Evolutionary conservation across 2,797 vertebrate genomes (phyloP), one percentile per base, ranked within the genome.

Genomic region (Scleropages formosus): DNA sequence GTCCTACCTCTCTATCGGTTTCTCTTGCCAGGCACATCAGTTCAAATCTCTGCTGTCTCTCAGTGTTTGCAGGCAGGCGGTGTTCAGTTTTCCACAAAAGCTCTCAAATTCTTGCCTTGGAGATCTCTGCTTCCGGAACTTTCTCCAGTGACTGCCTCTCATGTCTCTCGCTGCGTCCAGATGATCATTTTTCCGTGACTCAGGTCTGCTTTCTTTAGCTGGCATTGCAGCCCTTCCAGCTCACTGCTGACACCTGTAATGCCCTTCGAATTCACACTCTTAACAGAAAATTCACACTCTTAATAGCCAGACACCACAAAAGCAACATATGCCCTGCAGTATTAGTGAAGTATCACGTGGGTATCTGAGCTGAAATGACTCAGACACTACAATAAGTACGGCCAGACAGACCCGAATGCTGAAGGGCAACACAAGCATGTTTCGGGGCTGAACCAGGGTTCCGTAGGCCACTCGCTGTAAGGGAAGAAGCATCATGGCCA

Each of bases 151-250:
- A 44, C 13, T 1, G 39, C 64, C 64, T 44, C 66, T 44, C 22
- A 49, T 13, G 22, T 20, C 66, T 69, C 24, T 24, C 26, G 24
- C 47, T 49, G 66, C 9, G 22, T 24, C 4, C 24, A 69, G 47
- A 44, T 49, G 66, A 51, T 69, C 51, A 66, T 69, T 69, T 68
- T 69, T 69, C 47, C 47, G 16, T 24, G 51, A 69, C 66, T 60
- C 58, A 62, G 20, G 27, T 47, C 59, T 24, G 24, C 46, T 26
- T 69, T 69, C 22, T 69, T 67, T 18, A 47, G 47, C 67, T 51
- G 67, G 20, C 67, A 26, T 53, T 3, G 15, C 67, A 69, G 47
- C 12, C 12, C 18, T 18, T 16, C 22, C 13, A 47, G 11, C 12
- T 56, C 18, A 56, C 53, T 56, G 10, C 53, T 10, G 67, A 13